A percentile compares a stretch with the other conserved stretches of the same genome.
Conservation (phyloP, 2,113 vertebrate genomes). For the Leucopternis melanops region DNA sequence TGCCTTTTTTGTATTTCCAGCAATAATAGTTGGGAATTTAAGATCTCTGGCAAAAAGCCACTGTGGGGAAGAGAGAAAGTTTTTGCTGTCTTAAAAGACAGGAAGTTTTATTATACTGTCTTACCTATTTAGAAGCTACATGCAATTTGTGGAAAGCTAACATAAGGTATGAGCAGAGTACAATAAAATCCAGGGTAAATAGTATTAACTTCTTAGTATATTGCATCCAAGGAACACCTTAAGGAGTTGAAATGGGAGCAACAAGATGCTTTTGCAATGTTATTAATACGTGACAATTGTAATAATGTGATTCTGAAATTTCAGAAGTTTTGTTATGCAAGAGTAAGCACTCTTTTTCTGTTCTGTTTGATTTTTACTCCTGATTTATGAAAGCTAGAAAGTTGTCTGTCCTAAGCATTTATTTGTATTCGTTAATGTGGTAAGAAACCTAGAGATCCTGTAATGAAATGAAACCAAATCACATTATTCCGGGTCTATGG, state of each 20-base stretch:
- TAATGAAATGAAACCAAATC: neutral
- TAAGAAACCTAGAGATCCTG: neutral
- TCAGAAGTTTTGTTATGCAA: neutral
- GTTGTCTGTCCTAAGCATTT: neutral
- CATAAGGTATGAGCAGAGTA: neutral
- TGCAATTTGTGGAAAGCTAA: neutral
- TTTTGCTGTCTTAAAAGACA: neutral
- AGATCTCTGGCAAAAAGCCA: neutral
- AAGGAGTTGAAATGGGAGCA: neutral
- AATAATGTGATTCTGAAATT: neutral
- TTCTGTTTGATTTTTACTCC: neutral
- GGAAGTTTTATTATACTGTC: neutral
- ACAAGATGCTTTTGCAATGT: neutral
- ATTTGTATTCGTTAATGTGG: neutral
- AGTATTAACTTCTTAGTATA: neutral
- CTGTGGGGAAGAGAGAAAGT: neutral
- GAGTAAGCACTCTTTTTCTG: neutral
- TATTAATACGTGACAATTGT: neutral
- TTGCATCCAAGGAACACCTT: neutral
- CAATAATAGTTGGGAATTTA: neutral
- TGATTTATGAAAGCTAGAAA: neutral
- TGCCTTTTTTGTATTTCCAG: neutral
- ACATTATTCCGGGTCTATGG: too few relatives aligned
- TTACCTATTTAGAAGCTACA: neutral
- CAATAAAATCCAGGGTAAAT: neutral